Evolutionary conservation across 1,140 invertebrate genomes (phyloP).

Genomic region (Aporrectodea caliginosa): DNA sequence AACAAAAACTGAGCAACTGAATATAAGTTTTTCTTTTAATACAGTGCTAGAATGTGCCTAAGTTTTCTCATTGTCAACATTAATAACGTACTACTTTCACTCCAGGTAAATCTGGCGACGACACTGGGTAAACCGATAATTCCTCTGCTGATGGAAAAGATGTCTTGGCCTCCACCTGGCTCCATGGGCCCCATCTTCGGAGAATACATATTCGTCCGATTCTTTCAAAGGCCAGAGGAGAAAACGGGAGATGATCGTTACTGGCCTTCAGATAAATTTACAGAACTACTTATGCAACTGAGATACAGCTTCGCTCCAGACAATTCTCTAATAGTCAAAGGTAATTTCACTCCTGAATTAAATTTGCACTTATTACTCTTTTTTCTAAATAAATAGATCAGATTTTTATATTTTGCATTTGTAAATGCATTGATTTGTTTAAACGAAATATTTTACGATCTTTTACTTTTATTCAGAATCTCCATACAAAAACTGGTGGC

Average conservation of each 20-base stretch:
- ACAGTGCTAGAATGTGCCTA: too few relatives aligned
- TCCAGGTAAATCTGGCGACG: slow-evolving; percentile 48
- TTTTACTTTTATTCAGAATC: slow-evolving; percentile 18
- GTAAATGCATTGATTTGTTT: too few relatives aligned
- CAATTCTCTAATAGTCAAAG: background rate
- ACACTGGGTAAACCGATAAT: slow-evolving; percentile 47
- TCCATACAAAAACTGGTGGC: slow-evolving; percentile 45
- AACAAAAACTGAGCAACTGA: too few relatives aligned
- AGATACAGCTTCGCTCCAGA: slow-evolving; percentile 19
- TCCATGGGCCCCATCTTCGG: slow-evolving; percentile 53
- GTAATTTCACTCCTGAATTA: too few relatives aligned
- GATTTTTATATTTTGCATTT: too few relatives aligned
- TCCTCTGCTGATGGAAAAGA: slow-evolving; percentile 48
- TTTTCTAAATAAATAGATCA: too few relatives aligned
- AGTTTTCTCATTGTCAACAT: too few relatives aligned
- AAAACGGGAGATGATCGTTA: background rate
- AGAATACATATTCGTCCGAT: slow-evolving; percentile 46
- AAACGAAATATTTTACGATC: too few relatives aligned
- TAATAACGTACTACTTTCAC: too few relatives aligned
- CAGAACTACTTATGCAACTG: slow-evolving; percentile 27
- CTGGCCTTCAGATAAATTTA: slow-evolving; percentile 30
- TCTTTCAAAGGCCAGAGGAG: slow-evolving; percentile 4
- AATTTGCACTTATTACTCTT: too few relatives aligned
- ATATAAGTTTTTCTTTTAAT: too few relatives aligned
- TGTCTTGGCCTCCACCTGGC: slow-evolving; percentile 47